Percentiles rank a stretch among this genome's conserved stretches.
Evolutionary conservation across 2,888 invertebrate genomes (phyloP).

Genomic region (Phymatocera aterrima): DNA sequence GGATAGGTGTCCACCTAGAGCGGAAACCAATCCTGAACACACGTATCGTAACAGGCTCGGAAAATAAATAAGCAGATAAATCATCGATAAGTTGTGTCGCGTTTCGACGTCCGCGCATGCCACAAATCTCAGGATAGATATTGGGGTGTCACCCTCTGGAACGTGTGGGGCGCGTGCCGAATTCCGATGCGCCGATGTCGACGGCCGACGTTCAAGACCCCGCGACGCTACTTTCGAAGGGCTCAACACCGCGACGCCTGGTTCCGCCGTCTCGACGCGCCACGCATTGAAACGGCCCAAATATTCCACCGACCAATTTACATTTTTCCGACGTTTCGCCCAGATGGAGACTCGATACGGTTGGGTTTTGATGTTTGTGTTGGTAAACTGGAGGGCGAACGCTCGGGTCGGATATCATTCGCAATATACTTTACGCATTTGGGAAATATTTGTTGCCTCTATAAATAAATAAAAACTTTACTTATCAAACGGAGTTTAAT

Average conservation of each 20-base stretch:
- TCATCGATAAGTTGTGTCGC: constrained; percentile 65
- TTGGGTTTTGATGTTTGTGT: constrained; percentile 22
- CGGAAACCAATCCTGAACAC: constrained; percentile 28
- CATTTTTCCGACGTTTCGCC: constrained; percentile 37
- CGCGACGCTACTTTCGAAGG: constrained; percentile 39
- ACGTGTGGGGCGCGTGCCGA: constrained; percentile 63
- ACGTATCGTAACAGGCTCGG: constrained; percentile 31
- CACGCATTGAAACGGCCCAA: constrained; percentile 42
- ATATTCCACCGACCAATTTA: constrained; percentile 39
- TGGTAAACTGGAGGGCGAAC: neutral
- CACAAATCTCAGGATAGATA: constrained; percentile 67
- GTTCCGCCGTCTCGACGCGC: constrained; percentile 42
- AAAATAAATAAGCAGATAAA: constrained; percentile 64
- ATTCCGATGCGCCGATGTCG: constrained; percentile 49
- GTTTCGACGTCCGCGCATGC: constrained; percentile 57
- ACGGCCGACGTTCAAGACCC: neutral
- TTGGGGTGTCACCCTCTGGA: constrained; percentile 66
- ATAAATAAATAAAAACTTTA: neutral
- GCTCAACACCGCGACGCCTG: constrained; percentile 43
- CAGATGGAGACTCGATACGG: constrained; percentile 28
- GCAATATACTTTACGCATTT: neutral
- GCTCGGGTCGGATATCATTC: neutral
- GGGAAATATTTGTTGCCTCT: neutral
- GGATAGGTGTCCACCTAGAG: constrained; percentile 5
- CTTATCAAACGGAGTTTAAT: neutral